Conservation (phyloP, 2,797 vertebrate species). For the Pseudochaenichthys georgianus region DNA sequence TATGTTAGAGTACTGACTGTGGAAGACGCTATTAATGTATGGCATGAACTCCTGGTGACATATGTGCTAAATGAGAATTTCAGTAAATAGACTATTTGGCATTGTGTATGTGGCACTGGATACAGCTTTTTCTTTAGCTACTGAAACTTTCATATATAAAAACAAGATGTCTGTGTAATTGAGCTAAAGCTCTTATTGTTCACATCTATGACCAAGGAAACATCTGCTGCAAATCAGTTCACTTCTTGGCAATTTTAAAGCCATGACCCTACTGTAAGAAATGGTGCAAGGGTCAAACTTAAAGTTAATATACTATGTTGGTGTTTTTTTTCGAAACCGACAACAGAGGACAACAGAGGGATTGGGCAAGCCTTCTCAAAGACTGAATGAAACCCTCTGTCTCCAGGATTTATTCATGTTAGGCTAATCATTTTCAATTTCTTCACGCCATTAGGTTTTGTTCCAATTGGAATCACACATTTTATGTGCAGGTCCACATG, state of each 20-base stretch:
- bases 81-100: constrained; percentile 19
- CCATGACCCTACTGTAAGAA: not conserved
- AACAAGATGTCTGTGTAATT: constrained; percentile 23
- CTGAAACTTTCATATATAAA: not conserved
- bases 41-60: constrained; percentile 22
- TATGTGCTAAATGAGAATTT: constrained; percentile 11
- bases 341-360: not conserved
- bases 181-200: constrained; percentile 10
- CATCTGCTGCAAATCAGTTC: not conserved
- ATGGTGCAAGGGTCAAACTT: not conserved
- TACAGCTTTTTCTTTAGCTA: not conserved
- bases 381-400: constrained; percentile 15
- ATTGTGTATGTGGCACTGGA: constrained; percentile 47
- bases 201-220: constrained; percentile 15
- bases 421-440: not conserved
- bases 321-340: not conserved
- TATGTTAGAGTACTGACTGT: constrained; percentile 15
- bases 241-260: not conserved
- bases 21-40: constrained; percentile 28
- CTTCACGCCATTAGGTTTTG: not conserved
- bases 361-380: constrained; percentile 10
- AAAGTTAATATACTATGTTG: not conserved
- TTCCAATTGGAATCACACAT: constrained; percentile 6
- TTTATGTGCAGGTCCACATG: constrained; percentile 15
- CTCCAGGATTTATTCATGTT: constrained; percentile 4